These are phyloP conservation scores for Helostoma temminkii DNA, from an alignment of 2,797 vertebrate genomes.

Conservation along the genomic window DNA sequence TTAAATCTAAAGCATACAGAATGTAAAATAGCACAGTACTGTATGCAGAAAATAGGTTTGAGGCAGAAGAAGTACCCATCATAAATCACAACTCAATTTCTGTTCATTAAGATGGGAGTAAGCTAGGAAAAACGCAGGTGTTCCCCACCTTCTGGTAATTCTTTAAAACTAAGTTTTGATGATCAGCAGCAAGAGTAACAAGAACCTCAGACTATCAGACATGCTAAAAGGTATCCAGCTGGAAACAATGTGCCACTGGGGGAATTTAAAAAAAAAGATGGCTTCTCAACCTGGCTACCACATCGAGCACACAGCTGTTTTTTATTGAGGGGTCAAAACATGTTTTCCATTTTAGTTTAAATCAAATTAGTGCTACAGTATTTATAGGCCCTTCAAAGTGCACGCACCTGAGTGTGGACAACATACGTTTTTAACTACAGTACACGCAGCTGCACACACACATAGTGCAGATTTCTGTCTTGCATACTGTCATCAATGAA, in stretches of 20 bases:
- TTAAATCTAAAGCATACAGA: slow-evolving; percentile 20
- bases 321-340: slow-evolving; percentile 71
- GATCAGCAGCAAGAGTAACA: slow-evolving; percentile 39
- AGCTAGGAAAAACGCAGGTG: slow-evolving; percentile 48
- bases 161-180: slow-evolving; percentile 8
- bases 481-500: not conserved
- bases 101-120: slow-evolving; percentile 38
- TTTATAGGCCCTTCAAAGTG: slow-evolving; percentile 68
- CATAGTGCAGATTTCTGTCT: not conserved
- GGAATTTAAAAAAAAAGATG: slow-evolving; percentile 22
- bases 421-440: slow-evolving; percentile 29
- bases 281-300: slow-evolving; percentile 69
- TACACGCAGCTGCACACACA: slow-evolving; percentile 7
- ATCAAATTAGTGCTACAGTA: slow-evolving; percentile 77
- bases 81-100: slow-evolving; percentile 41
- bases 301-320: slow-evolving; percentile 69
- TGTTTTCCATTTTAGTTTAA: slow-evolving; percentile 81
- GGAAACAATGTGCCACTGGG: slow-evolving; percentile 52
- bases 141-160: slow-evolving; percentile 35
- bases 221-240: slow-evolving; percentile 58
- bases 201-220: slow-evolving; percentile 42
- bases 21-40: slow-evolving; percentile 19
- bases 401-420: slow-evolving; percentile 55
- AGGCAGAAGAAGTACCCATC: slow-evolving; percentile 29
- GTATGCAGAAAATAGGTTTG: slow-evolving; percentile 3